These are phyloP conservation scores for Mallateleia sp. DNA, from an alignment of 2,888 invertebrate genomes.

Conservation along the genomic window DNA sequence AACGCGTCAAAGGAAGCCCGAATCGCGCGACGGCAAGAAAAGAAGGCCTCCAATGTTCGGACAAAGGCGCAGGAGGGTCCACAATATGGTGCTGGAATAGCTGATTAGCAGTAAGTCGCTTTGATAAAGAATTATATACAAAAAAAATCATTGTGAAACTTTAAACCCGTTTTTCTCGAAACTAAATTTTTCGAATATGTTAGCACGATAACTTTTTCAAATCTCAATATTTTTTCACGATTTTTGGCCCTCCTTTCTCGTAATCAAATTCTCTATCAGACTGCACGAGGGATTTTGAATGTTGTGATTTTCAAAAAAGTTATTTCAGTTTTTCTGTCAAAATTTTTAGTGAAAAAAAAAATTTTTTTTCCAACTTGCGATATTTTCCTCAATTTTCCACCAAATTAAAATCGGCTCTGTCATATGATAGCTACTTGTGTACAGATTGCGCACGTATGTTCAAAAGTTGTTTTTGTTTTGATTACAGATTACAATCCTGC, in stretches of 20 bases:
- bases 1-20: constrained; percentile 38
- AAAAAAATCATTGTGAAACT: constrained; percentile 16
- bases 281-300: constrained; percentile 14
- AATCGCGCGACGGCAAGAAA: constrained; percentile 21
- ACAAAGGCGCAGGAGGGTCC: constrained; percentile 23
- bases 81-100: constrained; percentile 38
- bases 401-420: constrained; percentile 40
- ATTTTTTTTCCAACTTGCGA: constrained; percentile 37
- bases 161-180: constrained; percentile 39
- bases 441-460: constrained; percentile 15
- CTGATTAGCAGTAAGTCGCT: constrained; percentile 21
- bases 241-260: constrained; percentile 8
- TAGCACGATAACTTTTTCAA: constrained; percentile 29
- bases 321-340: constrained; percentile 14
- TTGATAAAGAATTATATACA: constrained; percentile 24
- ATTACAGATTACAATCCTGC: constrained; percentile 35
- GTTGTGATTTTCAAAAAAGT: constrained; percentile 27
- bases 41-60: constrained; percentile 14
- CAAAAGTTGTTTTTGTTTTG: constrained; percentile 25
- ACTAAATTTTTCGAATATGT: constrained; percentile 14
- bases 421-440: constrained; percentile 39
- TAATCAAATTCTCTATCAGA: constrained; percentile 23
- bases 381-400: constrained; percentile 37
- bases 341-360: constrained; percentile 24
- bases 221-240: constrained; percentile 23